phyloP scores from a whole-genome alignment of 2,113 vertebrate genomes.

The Paedocypris sp. region DNA sequence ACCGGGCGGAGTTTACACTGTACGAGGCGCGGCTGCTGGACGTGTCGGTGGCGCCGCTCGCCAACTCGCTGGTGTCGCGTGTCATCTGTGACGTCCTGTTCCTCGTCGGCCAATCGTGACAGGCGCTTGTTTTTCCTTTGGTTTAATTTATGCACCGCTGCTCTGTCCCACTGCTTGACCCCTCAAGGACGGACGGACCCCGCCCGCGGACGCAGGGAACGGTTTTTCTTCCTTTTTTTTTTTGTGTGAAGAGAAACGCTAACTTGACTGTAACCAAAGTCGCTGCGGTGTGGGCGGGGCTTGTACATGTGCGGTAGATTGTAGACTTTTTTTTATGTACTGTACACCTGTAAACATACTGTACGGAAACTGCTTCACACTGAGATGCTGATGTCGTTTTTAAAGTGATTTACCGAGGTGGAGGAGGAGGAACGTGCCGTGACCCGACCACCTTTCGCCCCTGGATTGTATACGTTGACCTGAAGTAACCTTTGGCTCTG shows the following conservation, averaged over 20 bases:
- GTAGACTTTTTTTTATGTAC: slow-evolving; percentile 89
- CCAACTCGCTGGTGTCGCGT: slow-evolving; percentile 97
- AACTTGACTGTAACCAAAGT: slow-evolving; percentile 88
- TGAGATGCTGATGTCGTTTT: slow-evolving; percentile 91
- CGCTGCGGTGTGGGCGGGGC: slow-evolving; percentile 90
- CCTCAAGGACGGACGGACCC: slow-evolving; percentile 71
- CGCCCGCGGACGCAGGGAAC: no score
- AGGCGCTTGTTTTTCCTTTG: slow-evolving; percentile 52
- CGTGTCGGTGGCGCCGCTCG: slow-evolving; percentile 94
- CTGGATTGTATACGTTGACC: slow-evolving; percentile 99
- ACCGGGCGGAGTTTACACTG: slow-evolving; percentile 97
- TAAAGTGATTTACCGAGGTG: slow-evolving; percentile 94
- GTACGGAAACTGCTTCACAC: slow-evolving; percentile 96
- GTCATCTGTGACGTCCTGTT: slow-evolving; percentile 99
- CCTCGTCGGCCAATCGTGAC: slow-evolving; percentile 99
- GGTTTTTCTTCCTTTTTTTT: slow-evolving; percentile 81
- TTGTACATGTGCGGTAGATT: slow-evolving; percentile 98
- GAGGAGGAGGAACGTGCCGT: slow-evolving; percentile 93
- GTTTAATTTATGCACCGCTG: slow-evolving; percentile 98
- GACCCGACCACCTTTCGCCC: slow-evolving; percentile 98
- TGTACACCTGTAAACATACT: slow-evolving; percentile 99
- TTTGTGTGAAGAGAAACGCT: slow-evolving; percentile 56
- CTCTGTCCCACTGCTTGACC: slow-evolving; percentile 78
- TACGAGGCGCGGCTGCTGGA: slow-evolving; percentile 96
- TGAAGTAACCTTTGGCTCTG: slow-evolving; percentile 96